phyloP scores from a whole-genome alignment of 2,113 vertebrate species.

The Aegithalos caudatus region DNA sequence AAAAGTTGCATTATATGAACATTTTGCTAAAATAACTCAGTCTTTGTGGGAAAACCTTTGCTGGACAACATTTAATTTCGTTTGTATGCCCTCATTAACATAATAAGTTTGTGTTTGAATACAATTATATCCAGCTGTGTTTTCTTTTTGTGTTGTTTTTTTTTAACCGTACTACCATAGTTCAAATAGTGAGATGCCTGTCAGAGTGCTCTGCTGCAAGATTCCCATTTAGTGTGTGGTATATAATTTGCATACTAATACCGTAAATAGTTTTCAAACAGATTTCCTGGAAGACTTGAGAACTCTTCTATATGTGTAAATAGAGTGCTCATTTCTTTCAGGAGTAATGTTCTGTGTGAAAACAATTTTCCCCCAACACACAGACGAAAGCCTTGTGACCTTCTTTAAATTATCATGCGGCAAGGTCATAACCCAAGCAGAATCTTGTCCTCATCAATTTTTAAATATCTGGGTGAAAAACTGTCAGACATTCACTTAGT shows the following conservation, averaged over 20 bases:
- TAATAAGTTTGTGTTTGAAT: conserved; percentile 38
- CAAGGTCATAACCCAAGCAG: not conserved
- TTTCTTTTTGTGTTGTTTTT: conserved; percentile 37
- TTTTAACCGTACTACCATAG: conserved; percentile 31
- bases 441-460: not conserved
- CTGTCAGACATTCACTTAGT: not conserved
- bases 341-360: not conserved
- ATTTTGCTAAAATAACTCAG: not conserved
- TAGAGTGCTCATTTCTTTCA: not conserved
- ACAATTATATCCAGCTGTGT: conserved; percentile 60
- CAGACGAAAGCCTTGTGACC: not conserved
- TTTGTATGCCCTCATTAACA: conserved; percentile 21
- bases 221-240: not conserved
- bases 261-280: conserved; percentile 49
- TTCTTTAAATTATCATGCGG: not conserved
- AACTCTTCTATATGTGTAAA: not conserved
- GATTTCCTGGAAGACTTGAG: conserved; percentile 47
- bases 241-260: conserved; percentile 67
- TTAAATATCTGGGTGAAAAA: not conserved
- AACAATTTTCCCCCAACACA: not conserved
- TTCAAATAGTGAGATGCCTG: conserved; percentile 25
- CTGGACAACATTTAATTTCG: conserved; percentile 44
- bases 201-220: conserved; percentile 32
- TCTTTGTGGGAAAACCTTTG: conserved; percentile 26
- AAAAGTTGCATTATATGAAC: not conserved